phyloP scores from a whole-genome alignment of 2,113 vertebrate genomes.

The Lamprotornis superbus region DNA sequence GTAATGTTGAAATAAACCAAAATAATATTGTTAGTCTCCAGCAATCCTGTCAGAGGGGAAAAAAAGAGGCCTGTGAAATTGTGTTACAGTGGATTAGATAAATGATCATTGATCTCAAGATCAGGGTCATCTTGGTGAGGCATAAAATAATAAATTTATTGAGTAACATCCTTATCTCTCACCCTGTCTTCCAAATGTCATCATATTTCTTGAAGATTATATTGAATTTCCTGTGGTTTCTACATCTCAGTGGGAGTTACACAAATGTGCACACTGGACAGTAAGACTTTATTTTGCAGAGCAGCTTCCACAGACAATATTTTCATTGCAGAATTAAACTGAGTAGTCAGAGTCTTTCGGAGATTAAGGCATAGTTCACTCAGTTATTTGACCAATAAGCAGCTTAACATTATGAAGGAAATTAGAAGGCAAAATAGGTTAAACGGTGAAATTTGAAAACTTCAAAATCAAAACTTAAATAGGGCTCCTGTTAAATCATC shows the following conservation, averaged over 20 bases:
- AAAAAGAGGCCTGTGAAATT: neutral
- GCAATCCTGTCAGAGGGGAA: neutral
- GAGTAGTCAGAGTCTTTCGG: neutral
- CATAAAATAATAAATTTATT: neutral
- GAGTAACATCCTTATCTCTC: neutral
- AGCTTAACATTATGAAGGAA: neutral
- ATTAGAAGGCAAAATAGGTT: neutral
- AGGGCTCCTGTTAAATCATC: neutral
- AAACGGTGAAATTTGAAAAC: neutral
- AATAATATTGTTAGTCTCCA: neutral
- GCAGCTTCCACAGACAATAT: neutral
- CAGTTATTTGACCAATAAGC: neutral
- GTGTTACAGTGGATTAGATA: neutral
- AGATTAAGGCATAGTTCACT: neutral
- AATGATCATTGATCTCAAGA: neutral
- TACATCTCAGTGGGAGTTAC: neutral
- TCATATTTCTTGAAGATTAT: neutral
- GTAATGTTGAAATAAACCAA: neutral
- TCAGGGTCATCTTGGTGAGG: neutral
- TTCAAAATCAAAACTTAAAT: neutral
- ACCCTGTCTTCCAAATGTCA: neutral
- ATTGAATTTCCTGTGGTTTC: neutral
- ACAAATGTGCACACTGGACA: neutral
- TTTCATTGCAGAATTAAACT: neutral
- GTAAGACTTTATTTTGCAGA: neutral